phyloP scores from a whole-genome alignment of 2,888 invertebrate species.

The Diplazon laetatorius region DNA sequence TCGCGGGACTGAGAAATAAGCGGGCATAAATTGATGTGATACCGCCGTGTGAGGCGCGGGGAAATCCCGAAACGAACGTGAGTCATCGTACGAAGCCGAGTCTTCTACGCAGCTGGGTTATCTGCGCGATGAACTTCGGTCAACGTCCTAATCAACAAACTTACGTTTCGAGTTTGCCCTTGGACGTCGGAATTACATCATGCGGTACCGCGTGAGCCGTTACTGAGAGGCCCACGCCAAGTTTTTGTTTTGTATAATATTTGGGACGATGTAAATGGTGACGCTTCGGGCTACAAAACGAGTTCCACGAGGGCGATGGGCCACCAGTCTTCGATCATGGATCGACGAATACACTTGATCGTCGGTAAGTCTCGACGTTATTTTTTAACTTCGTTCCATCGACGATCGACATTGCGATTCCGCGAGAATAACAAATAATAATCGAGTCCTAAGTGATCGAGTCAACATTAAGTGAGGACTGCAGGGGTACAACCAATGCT shows the following conservation, averaged over 20 bases:
- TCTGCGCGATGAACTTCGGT: not conserved
- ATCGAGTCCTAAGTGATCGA: too few species aligned
- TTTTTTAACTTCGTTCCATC: not conserved
- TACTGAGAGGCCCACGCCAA: not conserved
- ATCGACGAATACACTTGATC: slow-evolving; percentile 70
- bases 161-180: not conserved
- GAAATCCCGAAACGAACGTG: not conserved
- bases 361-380: slow-evolving; percentile 75
- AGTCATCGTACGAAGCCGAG: not conserved
- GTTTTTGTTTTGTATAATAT: not conserved
- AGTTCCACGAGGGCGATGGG: slow-evolving; percentile 23
- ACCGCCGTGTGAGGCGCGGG: too few species aligned
- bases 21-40: too few species aligned
- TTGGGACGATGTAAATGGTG: not conserved
- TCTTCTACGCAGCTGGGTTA: not conserved
- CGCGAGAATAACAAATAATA: not conserved
- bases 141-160: not conserved
- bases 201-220: not conserved
- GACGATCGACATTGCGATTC: not conserved
- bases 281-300: not conserved
- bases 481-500: too few species aligned
- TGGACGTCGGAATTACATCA: too few species aligned
- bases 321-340: slow-evolving; percentile 74
- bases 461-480: too few species aligned
- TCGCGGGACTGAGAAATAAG: too few species aligned